Evolutionary conservation across 2,888 invertebrate genomes (phyloP).

Genomic region (Dermolepida albohirtum): DNA sequence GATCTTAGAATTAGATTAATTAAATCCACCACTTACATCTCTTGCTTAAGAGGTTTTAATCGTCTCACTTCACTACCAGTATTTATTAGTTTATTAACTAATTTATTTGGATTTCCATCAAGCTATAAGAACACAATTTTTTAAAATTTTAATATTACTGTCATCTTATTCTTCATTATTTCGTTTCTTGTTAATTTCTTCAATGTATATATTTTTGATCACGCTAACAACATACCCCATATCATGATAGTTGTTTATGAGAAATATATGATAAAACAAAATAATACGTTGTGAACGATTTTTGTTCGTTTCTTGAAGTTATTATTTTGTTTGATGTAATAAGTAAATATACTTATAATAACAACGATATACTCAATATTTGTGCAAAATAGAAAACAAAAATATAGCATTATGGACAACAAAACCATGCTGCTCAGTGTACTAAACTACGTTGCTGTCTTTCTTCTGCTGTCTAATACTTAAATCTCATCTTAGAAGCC

Average conservation of each 20-base stretch:
- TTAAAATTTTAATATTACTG: neutral
- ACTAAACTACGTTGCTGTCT: slow-evolving; percentile 44
- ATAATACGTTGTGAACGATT: slow-evolving; percentile 1
- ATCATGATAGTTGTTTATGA: slow-evolving; percentile 11
- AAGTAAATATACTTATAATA: slow-evolving; percentile 52
- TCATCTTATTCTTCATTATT: slow-evolving; percentile 16
- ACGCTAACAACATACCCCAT: neutral
- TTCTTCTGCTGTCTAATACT: neutral
- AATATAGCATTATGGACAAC: slow-evolving; percentile 45
- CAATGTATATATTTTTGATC: neutral
- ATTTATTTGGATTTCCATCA: no score
- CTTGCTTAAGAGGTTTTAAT: no score
- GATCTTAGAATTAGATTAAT: no score
- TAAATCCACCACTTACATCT: no score
- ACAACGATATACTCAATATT: slow-evolving; percentile 57
- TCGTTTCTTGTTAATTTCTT: neutral
- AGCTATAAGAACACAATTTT: no score
- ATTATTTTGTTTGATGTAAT: slow-evolving; percentile 10
- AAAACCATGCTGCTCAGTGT: slow-evolving; percentile 50
- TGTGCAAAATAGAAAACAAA: slow-evolving; percentile 54
- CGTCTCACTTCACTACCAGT: no score
- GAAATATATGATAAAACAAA: slow-evolving; percentile 1
- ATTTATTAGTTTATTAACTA: no score
- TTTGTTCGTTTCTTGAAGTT: slow-evolving; percentile 9
- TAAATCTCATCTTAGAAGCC: neutral